Base-by-base conservation (phyloP, 2,888 invertebrate species). In the Nomada ruficornis region DNA sequence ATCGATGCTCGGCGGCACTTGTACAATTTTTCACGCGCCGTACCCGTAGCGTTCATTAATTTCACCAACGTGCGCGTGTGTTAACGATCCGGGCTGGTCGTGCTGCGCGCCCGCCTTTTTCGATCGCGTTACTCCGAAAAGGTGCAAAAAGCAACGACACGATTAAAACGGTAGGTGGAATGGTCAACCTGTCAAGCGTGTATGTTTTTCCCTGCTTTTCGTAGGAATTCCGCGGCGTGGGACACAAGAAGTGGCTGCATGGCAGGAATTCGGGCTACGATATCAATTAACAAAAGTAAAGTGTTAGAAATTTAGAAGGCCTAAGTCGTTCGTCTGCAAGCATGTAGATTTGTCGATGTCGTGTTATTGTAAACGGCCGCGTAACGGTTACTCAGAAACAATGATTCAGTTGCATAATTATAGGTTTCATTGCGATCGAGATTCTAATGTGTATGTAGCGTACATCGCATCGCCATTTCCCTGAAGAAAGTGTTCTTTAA, bases 101-200 rank as follows among this genome's bases (percentile, higher is more conserved):
- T 15, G 72, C 36, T 5, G 80, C 2, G 44, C 50, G n/a, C n/a
- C 5, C 52, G 62, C 63, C 64, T 80, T 82, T 82, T 81, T 60
- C 15, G 60, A 50, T 74, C 69, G 11, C 60, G 55, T 70, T 75
- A 67, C 81, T 81, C 50, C 50, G 82, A 69, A 77, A 82, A 68
- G 59, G n/a, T 10, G 23, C 59, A 82, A 82, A 77, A 82, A 82
- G 52, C 18, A 54, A 47, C 68, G 69, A 69, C 77, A 26, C 82
- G 82, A 82, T 82, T 82, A 82, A 82, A 82, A 82, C 82, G 82
- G 82, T 82, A 82, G 77, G 72, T 69, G 71, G 72, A 82, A 77
- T 82, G 82, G 82, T 82, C 82, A 64, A 77, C 69, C 68, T 68
- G 82, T 67, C 65, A 55, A 26, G 64, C 82, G 55, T 82, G 69